Base-by-base conservation (phyloP, 2,888 invertebrate genomes). In the Andrena marginata region DNA sequence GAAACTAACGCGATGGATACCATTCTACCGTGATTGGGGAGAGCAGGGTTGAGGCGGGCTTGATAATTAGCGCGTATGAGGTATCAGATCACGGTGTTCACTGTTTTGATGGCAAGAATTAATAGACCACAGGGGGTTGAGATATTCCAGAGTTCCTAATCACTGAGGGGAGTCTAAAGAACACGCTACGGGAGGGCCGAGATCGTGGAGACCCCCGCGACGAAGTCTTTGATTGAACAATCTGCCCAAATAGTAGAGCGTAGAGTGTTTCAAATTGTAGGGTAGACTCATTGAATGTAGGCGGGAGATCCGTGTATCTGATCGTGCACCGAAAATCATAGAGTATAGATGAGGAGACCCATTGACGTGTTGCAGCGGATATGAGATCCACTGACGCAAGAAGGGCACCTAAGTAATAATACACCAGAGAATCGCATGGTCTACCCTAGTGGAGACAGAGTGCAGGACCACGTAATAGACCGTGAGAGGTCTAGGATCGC, bases 401-500 rank as follows among this genome's bases (percentile, higher is more conserved):
- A 16, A 35, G n/a, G 26, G 13, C 33, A 48, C 63, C 31, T 42
- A 48, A 33, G 23, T 73, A 73, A 49, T 77, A 73, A 59, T 64
- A 64, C 48, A 77, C 20, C n/a, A 13, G 35, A 31, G 60, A 54
- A 35, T 62, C 42, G 2, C 7, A 8, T 10, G 63, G 13, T 48
- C 56, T 16, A 16, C 31, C 33, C 64, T 6, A 33, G 56, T 13
- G 33, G 64, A 13, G 48, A n/a, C n/a, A 54, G 31, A 13, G 56
- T 42, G 31, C 42, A 23, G 42, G 42, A 13, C 35, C 10, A 26
- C 33, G 59, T 64, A 49, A 59, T 65, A 29, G 74, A 65, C 74
- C 64, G 56, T 65, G 74, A 74, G 64, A 26, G 65, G 20, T 29
- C 60, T 16, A 35, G 60, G 49, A 51, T 60, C 75, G 49, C 51